Percentiles rank a stretch among this genome's conserved stretches.
These are phyloP conservation scores for Penaeus chinensis DNA, from an alignment of 1,140 invertebrate species.

Conservation along the genomic window DNA sequence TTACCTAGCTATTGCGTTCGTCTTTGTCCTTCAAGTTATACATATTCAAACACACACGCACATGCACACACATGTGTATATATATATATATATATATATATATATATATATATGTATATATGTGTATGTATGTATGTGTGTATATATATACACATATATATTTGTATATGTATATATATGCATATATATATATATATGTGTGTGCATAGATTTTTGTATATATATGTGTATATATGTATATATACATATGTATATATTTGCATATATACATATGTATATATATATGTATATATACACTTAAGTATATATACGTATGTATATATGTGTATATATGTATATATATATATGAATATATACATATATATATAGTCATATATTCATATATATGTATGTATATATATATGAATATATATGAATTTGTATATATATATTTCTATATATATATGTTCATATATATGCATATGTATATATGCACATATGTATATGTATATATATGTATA, in stretches of 20 bases:
- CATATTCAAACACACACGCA: too few species aligned
- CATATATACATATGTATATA: constrained; percentile 29
- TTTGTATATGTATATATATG: constrained; percentile 33
- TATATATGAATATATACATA: constrained; percentile 34
- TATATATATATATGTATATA: too few species aligned
- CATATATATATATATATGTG: constrained; percentile 20
- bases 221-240: constrained; percentile 32
- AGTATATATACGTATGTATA: constrained; percentile 28
- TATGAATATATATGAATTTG: neutral
- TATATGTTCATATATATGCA: neutral
- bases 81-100: too few species aligned
- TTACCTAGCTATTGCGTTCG: too few species aligned
- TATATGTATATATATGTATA: constrained; percentile 23
- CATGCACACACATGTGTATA: too few species aligned
- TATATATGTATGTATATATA: constrained; percentile 16
- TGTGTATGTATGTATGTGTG: neutral
- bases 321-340: constrained; percentile 21
- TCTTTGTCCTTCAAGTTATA: too few species aligned
- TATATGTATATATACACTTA: constrained; percentile 25
- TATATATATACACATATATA: constrained; percentile 36
- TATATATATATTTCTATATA: neutral
- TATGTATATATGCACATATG: neutral
- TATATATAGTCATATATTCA: neutral
- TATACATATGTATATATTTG: constrained; percentile 33
- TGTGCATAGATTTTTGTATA: neutral